Base-by-base conservation (phyloP, 2,113 vertebrate genomes). In the Aleadryas rufinucha region DNA sequence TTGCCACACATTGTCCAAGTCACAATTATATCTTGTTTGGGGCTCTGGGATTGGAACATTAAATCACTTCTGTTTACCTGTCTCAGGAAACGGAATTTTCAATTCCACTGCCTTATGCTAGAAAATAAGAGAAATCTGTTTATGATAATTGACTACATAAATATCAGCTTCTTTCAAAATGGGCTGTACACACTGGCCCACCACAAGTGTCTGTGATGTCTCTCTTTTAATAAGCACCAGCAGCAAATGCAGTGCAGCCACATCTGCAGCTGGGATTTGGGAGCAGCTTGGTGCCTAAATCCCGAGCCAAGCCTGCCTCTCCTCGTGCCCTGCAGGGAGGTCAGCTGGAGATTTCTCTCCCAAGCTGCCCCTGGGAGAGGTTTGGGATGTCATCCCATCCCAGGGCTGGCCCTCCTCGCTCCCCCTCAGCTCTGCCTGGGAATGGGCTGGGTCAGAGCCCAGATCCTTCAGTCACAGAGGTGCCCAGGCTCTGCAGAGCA, bases 21-120 rank as follows among this genome's bases (percentile, higher is more conserved):
- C 80, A 69, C 84, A 96, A 83, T 90, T 89, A 74, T 61, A 60
- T 63, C 77, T 61, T 61, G 41, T 89, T 89, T 69, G 54, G 61
- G 77, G 53, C 75, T 84, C 26, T 54, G 69, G 68, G 66, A 95
- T 10, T 90, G 87, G 88, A 90, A 86, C 66, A 74, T 93, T 96
- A 93, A 95, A 95, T 94, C 91, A 94, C 47, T 95, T 93, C 70
- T 91, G 82, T 95, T 80, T 90, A 95, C 93, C 90, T 91, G 84
- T 94, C 66, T 93, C 59, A 52, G 59, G 64, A 80, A 96, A 90
- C 10, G 16, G 78, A 85, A 90, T 70, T 94, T 95, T 77, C 85
- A 94, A 61, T 87, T 91, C n/a, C 81, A 74, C 53, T 63, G 63
- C 50, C 83, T 96, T 82, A 69, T 61, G 50, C 59, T 88, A 39